These are phyloP conservation scores for Eubasilissa splendida DNA, from an alignment of 2,888 invertebrate species.

Conservation along the genomic window DNA sequence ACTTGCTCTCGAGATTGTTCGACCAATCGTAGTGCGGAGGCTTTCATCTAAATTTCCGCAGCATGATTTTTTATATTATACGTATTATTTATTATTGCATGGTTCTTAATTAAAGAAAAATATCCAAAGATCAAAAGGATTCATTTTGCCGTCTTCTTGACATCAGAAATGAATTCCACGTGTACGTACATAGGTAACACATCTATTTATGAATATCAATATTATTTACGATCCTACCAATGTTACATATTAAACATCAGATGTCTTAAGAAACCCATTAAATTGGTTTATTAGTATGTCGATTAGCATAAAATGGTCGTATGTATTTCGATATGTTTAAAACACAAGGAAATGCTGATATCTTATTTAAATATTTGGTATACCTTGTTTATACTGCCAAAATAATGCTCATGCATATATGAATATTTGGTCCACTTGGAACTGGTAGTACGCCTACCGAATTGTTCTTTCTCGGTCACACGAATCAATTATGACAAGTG, in stretches of 20 bases:
- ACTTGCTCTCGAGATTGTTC: conserved; percentile 2
- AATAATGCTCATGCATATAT: not conserved
- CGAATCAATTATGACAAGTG: not conserved
- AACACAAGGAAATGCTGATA: conserved; percentile 34
- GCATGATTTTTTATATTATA: no score
- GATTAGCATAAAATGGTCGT: conserved; percentile 29
- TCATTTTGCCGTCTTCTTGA: conserved; percentile 10
- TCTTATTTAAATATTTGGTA: conserved; percentile 33
- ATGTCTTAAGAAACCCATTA: conserved; percentile 21
- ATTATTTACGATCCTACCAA: conserved; percentile 19
- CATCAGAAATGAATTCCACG: not conserved
- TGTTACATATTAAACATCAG: conserved; percentile 23
- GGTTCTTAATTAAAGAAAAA: not conserved
- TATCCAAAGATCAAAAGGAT: conserved; percentile 13
- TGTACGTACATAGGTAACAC: not conserved
- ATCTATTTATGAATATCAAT: not conserved
- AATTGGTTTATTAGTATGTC: conserved; percentile 18
- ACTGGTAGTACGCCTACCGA: conserved; percentile 1
- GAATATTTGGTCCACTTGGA: not conserved
- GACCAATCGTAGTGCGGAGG: not conserved
- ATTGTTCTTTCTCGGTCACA: not conserved
- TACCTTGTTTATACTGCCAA: conserved; percentile 1
- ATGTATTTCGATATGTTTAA: conserved; percentile 10
- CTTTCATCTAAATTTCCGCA: not conserved
- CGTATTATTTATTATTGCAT: no score